Percentiles rank a stretch among this genome's conserved stretches.
Evolutionary conservation across 2,888 invertebrate genomes (phyloP).

Genomic region (Diarsia mendica): DNA sequence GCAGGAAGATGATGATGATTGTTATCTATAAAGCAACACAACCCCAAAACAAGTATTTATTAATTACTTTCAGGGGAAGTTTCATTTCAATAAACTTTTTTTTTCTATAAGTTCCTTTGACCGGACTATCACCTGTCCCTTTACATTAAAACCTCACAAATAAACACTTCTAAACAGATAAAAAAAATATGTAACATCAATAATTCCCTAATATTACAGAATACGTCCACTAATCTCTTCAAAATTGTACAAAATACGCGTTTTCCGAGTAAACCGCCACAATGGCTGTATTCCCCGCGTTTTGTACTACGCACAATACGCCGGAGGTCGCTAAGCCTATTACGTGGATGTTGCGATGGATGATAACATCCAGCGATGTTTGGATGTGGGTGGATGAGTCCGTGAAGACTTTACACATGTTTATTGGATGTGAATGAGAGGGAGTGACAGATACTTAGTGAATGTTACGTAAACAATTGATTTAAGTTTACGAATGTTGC

Average conservation of each 20-base stretch:
- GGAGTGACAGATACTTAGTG: constrained; percentile 17
- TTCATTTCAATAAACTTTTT: no score
- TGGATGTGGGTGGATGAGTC: constrained; percentile 39
- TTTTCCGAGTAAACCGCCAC: constrained; percentile 61
- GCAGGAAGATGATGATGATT: no score
- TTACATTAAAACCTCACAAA: constrained; percentile 6
- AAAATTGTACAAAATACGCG: constrained; percentile 65
- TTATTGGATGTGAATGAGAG: constrained; percentile 41
- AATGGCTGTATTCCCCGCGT: constrained; percentile 54
- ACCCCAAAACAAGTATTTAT: no score
- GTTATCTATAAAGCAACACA: no score
- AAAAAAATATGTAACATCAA: constrained; percentile 22
- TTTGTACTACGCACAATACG: constrained; percentile 32
- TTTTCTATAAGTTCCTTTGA: not conserved
- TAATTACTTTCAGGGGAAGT: no score
- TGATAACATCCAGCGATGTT: constrained; percentile 27
- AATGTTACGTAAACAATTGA: constrained; percentile 37
- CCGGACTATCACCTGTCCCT: not conserved
- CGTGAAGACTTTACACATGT: constrained; percentile 34
- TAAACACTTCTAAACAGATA: not conserved
- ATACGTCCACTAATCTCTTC: constrained; percentile 51
- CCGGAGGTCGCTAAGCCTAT: constrained; percentile 60
- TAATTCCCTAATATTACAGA: constrained; percentile 38
- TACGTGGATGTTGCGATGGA: constrained; percentile 34
- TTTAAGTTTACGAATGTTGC: not conserved